phyloP scores from a whole-genome alignment of 2,888 invertebrate genomes.

The Mesorhabditis spiculigera region DNA sequence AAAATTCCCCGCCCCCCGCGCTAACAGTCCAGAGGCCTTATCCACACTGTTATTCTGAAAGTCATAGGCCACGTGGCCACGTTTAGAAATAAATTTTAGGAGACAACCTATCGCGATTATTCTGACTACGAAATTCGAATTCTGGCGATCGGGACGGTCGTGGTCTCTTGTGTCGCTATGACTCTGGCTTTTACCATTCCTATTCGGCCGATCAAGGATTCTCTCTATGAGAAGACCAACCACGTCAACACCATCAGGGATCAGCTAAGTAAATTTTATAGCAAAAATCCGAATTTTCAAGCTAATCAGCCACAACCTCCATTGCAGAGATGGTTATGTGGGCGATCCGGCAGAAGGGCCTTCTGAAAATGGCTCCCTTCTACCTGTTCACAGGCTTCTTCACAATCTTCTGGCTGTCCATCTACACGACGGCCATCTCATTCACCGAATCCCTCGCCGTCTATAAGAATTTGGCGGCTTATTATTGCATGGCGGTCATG shows the following conservation, averaged over 20 bases:
- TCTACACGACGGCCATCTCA: constrained; percentile 34
- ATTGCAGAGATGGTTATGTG: not conserved
- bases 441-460: constrained; percentile 18
- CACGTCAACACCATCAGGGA: not conserved
- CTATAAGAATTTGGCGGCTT: not conserved
- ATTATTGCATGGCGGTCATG: not conserved
- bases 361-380: constrained; percentile 1
- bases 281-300: not conserved
- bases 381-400: not conserved
- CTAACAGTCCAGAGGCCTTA: no score
- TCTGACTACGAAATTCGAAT: not conserved
- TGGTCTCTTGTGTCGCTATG: not conserved
- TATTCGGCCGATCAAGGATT: not conserved
- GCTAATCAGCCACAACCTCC: not conserved
- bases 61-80: no score
- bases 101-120: not conserved
- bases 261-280: not conserved
- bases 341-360: not conserved
- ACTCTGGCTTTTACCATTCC: not conserved
- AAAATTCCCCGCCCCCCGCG: no score
- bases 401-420: constrained; percentile 17
- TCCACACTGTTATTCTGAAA: no score
- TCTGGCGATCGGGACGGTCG: not conserved
- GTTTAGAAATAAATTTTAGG: no score
- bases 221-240: not conserved